Base-by-base conservation (phyloP, 2,797 vertebrate species). In the Molothrus aeneus region DNA sequence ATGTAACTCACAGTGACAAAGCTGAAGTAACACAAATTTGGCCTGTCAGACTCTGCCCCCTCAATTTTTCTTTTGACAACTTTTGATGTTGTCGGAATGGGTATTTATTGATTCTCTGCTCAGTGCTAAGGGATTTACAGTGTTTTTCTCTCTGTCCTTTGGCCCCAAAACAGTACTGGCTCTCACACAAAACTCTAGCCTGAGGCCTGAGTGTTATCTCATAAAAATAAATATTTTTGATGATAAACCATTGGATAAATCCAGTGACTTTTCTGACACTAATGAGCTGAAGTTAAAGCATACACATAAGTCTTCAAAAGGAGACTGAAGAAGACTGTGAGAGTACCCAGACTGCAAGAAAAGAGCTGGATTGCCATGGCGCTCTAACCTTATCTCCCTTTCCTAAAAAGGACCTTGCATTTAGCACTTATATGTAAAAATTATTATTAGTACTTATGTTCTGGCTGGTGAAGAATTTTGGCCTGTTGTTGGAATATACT, bases 21-120 rank as follows among this genome's bases (percentile, higher is more conserved):
- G 86, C 18, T 91, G 63, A 81, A 60, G 90, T 75, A 93, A 93
- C 78, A 68, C 64, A 90, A 87, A 80, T 95, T 80, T 85, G 48
- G 11, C 71, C 70, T 92, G 74, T 91, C 88, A 80, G 80, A 64
- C 14, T 92, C 74, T 89, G 24, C 48, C 34, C n/a, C 19, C 40
- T 81, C 0, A 0, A 19, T 82, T 72, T 70, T 71, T 57, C 40
- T 80, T 90, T 50, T 36, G 38, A 77, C 48, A 80, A 50, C 14
- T 89, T 93, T 60, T 68, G n/a, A 71, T 93, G 82, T 82, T 38
- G 29, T 42, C 66, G 73, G 78, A 79, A 73, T 36, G 60, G 22
- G 29, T 80, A 43, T 60, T 12, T 71, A 53, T n/a, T 80, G 70
- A 68, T 89, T 89, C 57, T 68, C 45, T 5, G 3, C 42, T 89